Evolutionary conservation across 2,888 invertebrate genomes (phyloP).

Genomic region (Xanthia togata): DNA sequence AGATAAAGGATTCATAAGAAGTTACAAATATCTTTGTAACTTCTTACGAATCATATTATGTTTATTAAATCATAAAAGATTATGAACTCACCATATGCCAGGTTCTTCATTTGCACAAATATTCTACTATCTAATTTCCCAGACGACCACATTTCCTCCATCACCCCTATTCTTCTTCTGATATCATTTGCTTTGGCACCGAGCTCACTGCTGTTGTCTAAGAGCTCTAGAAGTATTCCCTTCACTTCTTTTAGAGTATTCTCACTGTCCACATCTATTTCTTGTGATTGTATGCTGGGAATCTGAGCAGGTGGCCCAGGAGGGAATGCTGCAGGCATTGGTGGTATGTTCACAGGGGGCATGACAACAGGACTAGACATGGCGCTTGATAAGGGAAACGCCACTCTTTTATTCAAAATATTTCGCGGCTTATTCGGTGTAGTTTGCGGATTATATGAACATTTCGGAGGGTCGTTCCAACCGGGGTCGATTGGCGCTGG

Average conservation of each 20-base stretch:
- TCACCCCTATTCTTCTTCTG: constrained; percentile 86
- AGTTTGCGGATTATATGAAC: constrained; percentile 84
- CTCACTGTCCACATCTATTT: constrained; percentile 76
- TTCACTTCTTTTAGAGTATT: constrained; percentile 79
- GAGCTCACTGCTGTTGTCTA: constrained; percentile 82
- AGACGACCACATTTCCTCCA: constrained; percentile 91
- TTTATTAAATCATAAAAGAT: background rate
- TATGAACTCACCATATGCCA: constrained; percentile 88
- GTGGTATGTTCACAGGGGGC: constrained; percentile 75
- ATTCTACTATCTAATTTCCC: constrained; percentile 88
- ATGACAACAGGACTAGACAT: constrained; percentile 64
- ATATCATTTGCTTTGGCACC: constrained; percentile 88
- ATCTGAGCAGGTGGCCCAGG: constrained; percentile 64
- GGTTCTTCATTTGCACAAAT: constrained; percentile 85
- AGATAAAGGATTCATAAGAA: background rate
- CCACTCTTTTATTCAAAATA: constrained; percentile 89
- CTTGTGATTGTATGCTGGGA: constrained; percentile 54
- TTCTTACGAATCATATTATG: too few relatives aligned
- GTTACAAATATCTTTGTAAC: background rate
- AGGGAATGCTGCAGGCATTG: constrained; percentile 71
- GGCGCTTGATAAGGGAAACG: constrained; percentile 84
- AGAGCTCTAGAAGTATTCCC: constrained; percentile 76
- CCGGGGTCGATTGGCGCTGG: constrained; percentile 88
- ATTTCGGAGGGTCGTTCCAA: constrained; percentile 91
- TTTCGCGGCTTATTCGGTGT: constrained; percentile 85